Conservation (phyloP, 2,888 invertebrate genomes). For the Hemaris fuciformis region DNA sequence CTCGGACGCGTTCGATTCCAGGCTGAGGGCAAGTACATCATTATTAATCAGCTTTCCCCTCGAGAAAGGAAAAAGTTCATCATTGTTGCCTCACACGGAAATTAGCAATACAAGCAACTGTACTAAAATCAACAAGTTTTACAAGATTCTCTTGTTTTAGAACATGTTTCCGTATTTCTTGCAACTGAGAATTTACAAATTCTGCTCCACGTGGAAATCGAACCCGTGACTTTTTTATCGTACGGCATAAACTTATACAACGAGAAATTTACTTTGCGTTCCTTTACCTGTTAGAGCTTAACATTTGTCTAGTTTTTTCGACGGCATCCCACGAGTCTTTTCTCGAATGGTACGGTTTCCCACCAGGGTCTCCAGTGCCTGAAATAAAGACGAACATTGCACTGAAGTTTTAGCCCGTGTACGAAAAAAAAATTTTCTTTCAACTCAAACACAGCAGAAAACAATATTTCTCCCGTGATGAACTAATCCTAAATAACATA, state of each 20-base stretch:
- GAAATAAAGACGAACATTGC: background rate
- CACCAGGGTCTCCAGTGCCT: conserved; percentile 70
- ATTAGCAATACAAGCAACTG: conserved; percentile 21
- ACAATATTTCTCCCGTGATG: background rate
- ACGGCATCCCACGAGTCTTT: conserved; percentile 92
- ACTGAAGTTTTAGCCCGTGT: background rate
- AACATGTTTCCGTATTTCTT: too few species aligned
- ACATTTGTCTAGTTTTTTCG: conserved; percentile 88
- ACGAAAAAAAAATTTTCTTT: background rate
- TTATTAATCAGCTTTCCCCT: background rate
- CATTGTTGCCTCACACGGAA: conserved; percentile 25
- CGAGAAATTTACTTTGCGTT: background rate
- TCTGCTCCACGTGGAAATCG: too few species aligned
- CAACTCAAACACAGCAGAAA: background rate
- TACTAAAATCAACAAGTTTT: background rate
- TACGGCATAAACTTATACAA: too few species aligned
- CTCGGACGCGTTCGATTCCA: conserved; percentile 86
- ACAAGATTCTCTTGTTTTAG: background rate
- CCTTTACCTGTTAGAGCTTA: conserved; percentile 77
- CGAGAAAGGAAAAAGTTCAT: conserved; percentile 30
- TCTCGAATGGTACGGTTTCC: conserved; percentile 64
- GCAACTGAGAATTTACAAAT: too few species aligned
- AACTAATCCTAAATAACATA: too few species aligned
- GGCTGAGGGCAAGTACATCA: conserved; percentile 59
- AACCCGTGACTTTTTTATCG: too few species aligned